Evolutionary conservation across 2,797 vertebrate species (phyloP), one percentile per base, ranked within the genome.

Genomic region (Rhynchonycteris naso): DNA sequence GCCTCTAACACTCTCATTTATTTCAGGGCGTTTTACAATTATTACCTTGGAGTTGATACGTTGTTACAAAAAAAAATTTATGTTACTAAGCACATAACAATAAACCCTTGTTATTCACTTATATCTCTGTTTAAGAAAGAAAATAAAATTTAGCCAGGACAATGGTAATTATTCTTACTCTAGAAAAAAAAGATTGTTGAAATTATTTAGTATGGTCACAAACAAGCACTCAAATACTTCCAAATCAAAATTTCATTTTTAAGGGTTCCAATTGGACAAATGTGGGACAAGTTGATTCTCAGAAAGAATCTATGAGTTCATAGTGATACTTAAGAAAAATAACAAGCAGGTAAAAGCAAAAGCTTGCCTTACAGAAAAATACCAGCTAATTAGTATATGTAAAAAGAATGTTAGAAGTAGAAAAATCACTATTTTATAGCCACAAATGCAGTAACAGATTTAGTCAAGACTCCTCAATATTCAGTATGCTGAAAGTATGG

Each of bases 11-110:
- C 6, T 58, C 28, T 80, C 75, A 84, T 74, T 90, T 92, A 83
- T 91, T 2, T 61, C 63, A 82, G 94, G 52, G 5, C 15, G 80
- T 79, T 95, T 97, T 43, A 66, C 63, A 94, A 94, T 94, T 72
- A 84, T 71, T 93, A 38, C 61, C 43, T 63, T 76, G 71, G 38
- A 61, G 66, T 81, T 95, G 59, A 92, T 84, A 94, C 28, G 4
- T 38, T 66, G 63, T 86, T 79, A 82, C n/a, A 8, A 5, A 22
- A 2, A 22, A 93, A 82, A 54, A 43, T 6, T 43, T 56, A 38
- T 43, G 56, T 66, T 86, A 65, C 84, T 95, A 94, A 90, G 18
- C 21, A 96, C 78, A 47, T 89, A 94, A 33, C 30, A 91, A 72
- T 59, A 93, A 85, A 52, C 7, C 68, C 43, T 74, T 63, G 21